Percentiles rank a stretch among this genome's conserved stretches.
Evolutionary conservation across 2,888 invertebrate species (phyloP).

Genomic region (Halictus quadricinctus): DNA sequence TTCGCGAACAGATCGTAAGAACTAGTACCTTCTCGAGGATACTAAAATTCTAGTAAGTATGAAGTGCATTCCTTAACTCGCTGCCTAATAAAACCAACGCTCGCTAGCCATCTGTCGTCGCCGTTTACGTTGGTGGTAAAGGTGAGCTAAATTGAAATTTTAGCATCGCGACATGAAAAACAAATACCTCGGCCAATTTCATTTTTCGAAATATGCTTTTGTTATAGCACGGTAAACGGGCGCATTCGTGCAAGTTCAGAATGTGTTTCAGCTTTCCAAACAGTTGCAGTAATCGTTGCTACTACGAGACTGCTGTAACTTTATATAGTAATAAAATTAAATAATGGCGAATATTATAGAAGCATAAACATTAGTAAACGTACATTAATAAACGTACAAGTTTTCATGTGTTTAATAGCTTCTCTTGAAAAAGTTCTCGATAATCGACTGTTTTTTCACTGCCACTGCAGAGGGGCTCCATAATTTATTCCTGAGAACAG

Average conservation of each 20-base stretch:
- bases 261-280: background rate
- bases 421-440: background rate
- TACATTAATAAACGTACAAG: background rate
- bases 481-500: slow-evolving; percentile 7
- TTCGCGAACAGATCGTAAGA: background rate
- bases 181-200: background rate
- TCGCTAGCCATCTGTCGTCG: background rate
- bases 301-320: background rate
- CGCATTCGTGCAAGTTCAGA: background rate
- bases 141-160: background rate
- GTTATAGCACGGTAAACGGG: background rate
- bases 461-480: background rate
- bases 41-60: background rate
- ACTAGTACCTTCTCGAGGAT: background rate
- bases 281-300: background rate
- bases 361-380: background rate
- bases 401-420: background rate
- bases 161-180: background rate
- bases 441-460: slow-evolving; percentile 1
- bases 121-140: background rate
- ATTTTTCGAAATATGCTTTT: background rate
- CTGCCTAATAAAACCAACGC: background rate
- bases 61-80: background rate
- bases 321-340: background rate
- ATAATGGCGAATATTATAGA: background rate